A percentile compares a stretch with the other conserved stretches of the same genome.
Evolutionary conservation across 2,888 invertebrate species (phyloP).

Genomic region (Watsonalla binaria): DNA sequence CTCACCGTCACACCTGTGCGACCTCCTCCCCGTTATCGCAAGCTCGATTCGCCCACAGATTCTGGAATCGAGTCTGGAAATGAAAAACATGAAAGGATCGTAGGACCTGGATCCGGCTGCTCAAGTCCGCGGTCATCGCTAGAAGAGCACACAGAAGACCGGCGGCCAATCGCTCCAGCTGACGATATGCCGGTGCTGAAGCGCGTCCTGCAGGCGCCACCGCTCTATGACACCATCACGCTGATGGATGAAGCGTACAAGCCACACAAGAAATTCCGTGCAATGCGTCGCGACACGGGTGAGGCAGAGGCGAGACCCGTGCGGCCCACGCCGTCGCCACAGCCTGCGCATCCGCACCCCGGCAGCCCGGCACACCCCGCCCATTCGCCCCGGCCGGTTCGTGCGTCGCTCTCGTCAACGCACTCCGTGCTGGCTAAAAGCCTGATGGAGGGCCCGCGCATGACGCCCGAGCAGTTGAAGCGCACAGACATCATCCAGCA

Average conservation of each 20-base stretch:
- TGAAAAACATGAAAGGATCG: conserved; percentile 88
- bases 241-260: conserved; percentile 97
- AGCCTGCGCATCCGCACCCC: conserved; percentile 72
- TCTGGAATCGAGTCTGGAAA: conserved; percentile 96
- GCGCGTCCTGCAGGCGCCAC: conserved; percentile 94
- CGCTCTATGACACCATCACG: conserved; percentile 92
- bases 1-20: conserved; percentile 85
- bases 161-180: conserved; percentile 79
- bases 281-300: conserved; percentile 88
- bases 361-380: conserved; percentile 61
- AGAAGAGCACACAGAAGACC: conserved; percentile 85
- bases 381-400: conserved; percentile 77
- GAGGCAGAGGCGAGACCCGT: conserved; percentile 81
- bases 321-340: conserved; percentile 72
- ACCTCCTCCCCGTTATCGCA: conserved; percentile 84
- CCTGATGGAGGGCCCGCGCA: conserved; percentile 94
- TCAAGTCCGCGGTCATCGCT: conserved; percentile 91
- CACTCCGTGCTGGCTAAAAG: conserved; percentile 94
- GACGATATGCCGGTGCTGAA: conserved; percentile 97
- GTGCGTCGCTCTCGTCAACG: conserved; percentile 86
- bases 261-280: conserved; percentile 96
- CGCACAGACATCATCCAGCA: conserved; percentile 95
- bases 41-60: conserved; percentile 94
- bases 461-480: conserved; percentile 95
- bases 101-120: conserved; percentile 85